These are phyloP conservation scores for Bungarus multicinctus DNA, from an alignment of 2,113 vertebrate species.

Conservation along the genomic window DNA sequence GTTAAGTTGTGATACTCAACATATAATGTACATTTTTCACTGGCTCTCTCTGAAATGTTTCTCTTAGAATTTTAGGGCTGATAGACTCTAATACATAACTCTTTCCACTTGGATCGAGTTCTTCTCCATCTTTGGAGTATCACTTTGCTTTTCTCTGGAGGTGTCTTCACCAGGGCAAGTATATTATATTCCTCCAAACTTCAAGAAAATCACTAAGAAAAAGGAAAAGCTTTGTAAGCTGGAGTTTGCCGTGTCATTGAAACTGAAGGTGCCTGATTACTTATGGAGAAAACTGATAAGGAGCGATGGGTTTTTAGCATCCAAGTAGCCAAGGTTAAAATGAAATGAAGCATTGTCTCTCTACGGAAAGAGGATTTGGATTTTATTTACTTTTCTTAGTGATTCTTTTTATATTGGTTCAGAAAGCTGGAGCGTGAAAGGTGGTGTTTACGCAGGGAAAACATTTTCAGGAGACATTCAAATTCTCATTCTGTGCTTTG, in stretches of 20 bases:
- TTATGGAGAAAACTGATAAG: conserved; percentile 62
- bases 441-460: not conserved
- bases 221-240: conserved; percentile 41
- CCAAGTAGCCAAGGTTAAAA: conserved; percentile 49
- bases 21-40: not conserved
- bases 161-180: conserved; percentile 19
- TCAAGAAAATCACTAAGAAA: conserved; percentile 16
- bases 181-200: conserved; percentile 50
- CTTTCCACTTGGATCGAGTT: not conserved
- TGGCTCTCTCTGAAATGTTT: not conserved
- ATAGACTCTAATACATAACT: not conserved
- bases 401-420: conserved; percentile 28
- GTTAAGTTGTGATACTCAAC: not conserved
- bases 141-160: conserved; percentile 1
- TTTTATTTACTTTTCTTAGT: not conserved
- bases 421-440: conserved; percentile 36
- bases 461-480: not conserved
- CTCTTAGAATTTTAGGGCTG: not conserved
- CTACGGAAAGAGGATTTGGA: conserved; percentile 40
- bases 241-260: conserved; percentile 55
- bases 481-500: not conserved
- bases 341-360: conserved; percentile 58
- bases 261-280: conserved; percentile 47
- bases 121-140: conserved; percentile 4
- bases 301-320: conserved; percentile 61